phyloP scores from a whole-genome alignment of 2,888 invertebrate genomes.

The Cetonia aurata region DNA sequence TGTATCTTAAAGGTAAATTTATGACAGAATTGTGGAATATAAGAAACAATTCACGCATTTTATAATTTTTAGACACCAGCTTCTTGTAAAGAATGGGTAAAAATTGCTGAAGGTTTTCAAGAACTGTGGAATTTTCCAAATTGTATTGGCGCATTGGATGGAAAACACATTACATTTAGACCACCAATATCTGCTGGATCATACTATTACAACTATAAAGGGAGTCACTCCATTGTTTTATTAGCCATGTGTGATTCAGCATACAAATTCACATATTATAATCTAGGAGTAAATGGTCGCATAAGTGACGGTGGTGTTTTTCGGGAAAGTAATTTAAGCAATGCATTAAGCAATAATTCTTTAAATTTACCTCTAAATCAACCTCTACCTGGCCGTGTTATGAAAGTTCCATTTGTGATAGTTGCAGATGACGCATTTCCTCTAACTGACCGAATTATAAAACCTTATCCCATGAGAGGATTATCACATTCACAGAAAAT shows the following conservation, averaged over 20 bases:
- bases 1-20: neutral
- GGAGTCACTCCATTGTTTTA: conserved; percentile 49
- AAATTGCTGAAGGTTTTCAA: conserved; percentile 41
- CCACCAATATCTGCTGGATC: conserved; percentile 50
- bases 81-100: conserved; percentile 10
- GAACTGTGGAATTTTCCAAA: conserved; percentile 53
- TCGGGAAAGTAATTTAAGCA: too few relatives aligned
- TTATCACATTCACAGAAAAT: conserved; percentile 1
- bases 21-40: too few relatives aligned
- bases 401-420: conserved; percentile 37
- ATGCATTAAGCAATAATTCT: conserved; percentile 47
- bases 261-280: conserved; percentile 49
- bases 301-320: conserved; percentile 54
- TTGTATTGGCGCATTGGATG: conserved; percentile 51
- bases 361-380: conserved; percentile 46
- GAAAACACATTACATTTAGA: conserved; percentile 50
- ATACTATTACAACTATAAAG: conserved; percentile 50
- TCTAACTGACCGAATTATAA: neutral
- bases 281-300: conserved; percentile 50
- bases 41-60: neutral
- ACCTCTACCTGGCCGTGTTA: conserved; percentile 48
- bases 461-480: neutral
- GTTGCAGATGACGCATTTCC: conserved; percentile 51
- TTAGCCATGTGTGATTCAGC: conserved; percentile 48
- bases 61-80: conserved; percentile 17